These are phyloP conservation scores for Apeira syringaria DNA, from an alignment of 2,888 invertebrate species.

Conservation along the genomic window DNA sequence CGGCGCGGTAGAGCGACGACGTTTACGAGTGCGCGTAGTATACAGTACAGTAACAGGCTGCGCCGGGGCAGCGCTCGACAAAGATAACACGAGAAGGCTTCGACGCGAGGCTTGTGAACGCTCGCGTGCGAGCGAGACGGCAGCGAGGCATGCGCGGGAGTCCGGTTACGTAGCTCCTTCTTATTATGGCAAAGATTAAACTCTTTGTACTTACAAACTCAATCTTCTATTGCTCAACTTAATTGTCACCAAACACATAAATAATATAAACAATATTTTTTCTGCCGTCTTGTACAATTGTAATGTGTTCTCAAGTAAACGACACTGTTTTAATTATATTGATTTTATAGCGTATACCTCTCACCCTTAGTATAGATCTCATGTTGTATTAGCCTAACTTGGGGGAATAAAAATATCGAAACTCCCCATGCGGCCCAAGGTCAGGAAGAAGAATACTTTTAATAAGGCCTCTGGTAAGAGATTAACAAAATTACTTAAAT, in stretches of 20 bases:
- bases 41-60: conserved; percentile 61
- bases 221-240: conserved; percentile 46
- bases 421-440: too few relatives aligned
- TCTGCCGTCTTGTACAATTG: too few relatives aligned
- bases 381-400: too few relatives aligned
- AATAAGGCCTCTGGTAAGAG: too few relatives aligned
- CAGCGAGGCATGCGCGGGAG: conserved; percentile 69
- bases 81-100: conserved; percentile 67
- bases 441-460: too few relatives aligned
- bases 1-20: conserved; percentile 64
- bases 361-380: too few relatives aligned
- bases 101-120: conserved; percentile 48
- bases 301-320: too few relatives aligned
- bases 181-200: conserved; percentile 60
- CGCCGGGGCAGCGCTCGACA: conserved; percentile 63
- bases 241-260: conserved; percentile 33
- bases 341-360: too few relatives aligned
- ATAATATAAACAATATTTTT: too few relatives aligned
- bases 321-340: too few relatives aligned
- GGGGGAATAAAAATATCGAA: too few relatives aligned
- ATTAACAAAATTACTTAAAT: too few relatives aligned
- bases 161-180: conserved; percentile 71
- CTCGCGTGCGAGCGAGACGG: conserved; percentile 57
- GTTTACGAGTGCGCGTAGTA: conserved; percentile 52
- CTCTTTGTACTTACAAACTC: conserved; percentile 56